These are phyloP conservation scores for Palythoa grandis DNA, from an alignment of 92 coral and sea anemone genomes.

Conservation along the genomic window DNA sequence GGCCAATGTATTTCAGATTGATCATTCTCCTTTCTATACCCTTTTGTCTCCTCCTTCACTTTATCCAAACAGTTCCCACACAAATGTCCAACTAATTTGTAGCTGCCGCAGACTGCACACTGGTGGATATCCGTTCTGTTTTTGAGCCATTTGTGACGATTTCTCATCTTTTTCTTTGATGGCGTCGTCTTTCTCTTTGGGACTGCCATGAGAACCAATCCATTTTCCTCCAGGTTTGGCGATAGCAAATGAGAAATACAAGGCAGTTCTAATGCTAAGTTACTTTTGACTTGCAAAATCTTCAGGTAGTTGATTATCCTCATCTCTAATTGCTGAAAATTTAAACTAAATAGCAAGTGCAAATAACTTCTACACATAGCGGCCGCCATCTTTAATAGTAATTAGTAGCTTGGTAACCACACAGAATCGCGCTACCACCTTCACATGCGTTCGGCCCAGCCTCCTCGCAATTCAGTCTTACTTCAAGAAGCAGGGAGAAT, in stretches of 20 bases:
- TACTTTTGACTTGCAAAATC: conserved; percentile 1
- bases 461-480: no score
- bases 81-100: conserved; percentile 82
- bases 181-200: conserved; percentile 93
- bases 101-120: conserved; percentile 91
- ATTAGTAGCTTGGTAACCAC: neutral
- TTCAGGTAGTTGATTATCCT: conserved; percentile 26
- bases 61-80: conserved; percentile 88
- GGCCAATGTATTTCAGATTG: conserved; percentile 85
- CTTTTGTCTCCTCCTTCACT: conserved; percentile 66
- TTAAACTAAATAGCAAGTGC: conserved; percentile 23
- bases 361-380: conserved; percentile 34
- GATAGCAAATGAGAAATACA: neutral
- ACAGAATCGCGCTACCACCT: neutral
- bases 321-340: conserved; percentile 30
- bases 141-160: conserved; percentile 92
- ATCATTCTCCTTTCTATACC: conserved; percentile 55
- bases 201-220: conserved; percentile 89
- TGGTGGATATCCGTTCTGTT: conserved; percentile 92
- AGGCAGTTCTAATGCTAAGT: conserved; percentile 18
- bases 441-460: no score
- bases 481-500: no score
- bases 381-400: conserved; percentile 53
- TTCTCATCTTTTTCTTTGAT: conserved; percentile 87
- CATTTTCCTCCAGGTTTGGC: conserved; percentile 38